A percentile compares a stretch with the other conserved stretches of the same genome.
Conservation (phyloP, 1,140 invertebrate species). For the Danaus plexippus region DNA sequence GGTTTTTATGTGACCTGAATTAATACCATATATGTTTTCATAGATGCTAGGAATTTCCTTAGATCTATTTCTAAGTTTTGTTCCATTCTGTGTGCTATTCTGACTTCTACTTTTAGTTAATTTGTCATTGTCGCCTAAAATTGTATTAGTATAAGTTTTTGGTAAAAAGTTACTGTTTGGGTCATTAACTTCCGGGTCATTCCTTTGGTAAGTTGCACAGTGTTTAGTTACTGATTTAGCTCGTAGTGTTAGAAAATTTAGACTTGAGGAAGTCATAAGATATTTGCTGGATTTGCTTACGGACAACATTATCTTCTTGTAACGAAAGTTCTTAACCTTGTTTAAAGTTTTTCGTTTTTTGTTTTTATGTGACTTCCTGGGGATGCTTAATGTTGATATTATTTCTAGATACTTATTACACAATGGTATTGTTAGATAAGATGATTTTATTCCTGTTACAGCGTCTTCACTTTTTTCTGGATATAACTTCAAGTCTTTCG, state of each 20-base stretch:
- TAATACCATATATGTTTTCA: too few species aligned
- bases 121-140: too few species aligned
- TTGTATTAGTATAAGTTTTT: too few species aligned
- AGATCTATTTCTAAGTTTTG: too few species aligned
- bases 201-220: constrained; percentile 27
- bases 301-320: constrained; percentile 31
- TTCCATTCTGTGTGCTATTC: too few species aligned
- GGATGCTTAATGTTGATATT: constrained; percentile 52
- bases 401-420: constrained; percentile 33
- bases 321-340: constrained; percentile 18
- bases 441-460: constrained; percentile 13
- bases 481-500: constrained; percentile 4
- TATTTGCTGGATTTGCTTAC: constrained; percentile 25
- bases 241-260: constrained; percentile 38
- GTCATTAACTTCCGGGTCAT: not conserved
- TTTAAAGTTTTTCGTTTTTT: constrained; percentile 11
- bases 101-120: too few species aligned
- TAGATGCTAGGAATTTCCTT: too few species aligned
- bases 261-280: constrained; percentile 31
- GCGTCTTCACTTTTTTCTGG: constrained; percentile 3
- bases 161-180: too few species aligned
- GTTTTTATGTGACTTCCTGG: constrained; percentile 29
- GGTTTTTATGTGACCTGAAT: too few species aligned
- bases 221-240: constrained; percentile 36
- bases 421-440: constrained; percentile 29